Base-by-base conservation (phyloP, 2,888 invertebrate genomes). In the Glomeris marginata region DNA sequence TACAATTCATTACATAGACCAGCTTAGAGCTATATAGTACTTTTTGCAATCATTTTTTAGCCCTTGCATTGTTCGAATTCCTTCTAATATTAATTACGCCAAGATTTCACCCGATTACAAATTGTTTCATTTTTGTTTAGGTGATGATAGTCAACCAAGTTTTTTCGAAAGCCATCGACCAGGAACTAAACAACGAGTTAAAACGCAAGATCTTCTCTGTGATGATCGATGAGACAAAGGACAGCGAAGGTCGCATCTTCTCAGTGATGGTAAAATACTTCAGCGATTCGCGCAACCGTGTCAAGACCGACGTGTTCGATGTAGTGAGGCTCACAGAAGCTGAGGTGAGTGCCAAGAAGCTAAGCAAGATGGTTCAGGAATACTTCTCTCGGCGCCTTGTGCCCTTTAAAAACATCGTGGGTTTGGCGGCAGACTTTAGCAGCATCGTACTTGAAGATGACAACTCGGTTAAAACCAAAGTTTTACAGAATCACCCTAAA, bases 121-220 rank as follows among this genome's bases (percentile, higher is more conserved):
- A 5, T 3, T 8, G 28, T 28, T 5, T 28, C 8, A 28, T 8
- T 28, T 28, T 28, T 28, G 28, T 28, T 28, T 28, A 28, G 28
- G 28, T 28, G 28, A 28, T 28, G 28, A 8, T 28, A 28, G 28
- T 28, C 4, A 28, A 28, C 28, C 28, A 28, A 8, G 49, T 49
- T 10, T 18, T 49, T 4, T 28, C 45, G 13, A 44, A 28, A 13
- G 35, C 49, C 13, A 28, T 49, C 8, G 22, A 49, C 6, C 37
- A 49, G 21, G 49, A 49, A n/a, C 21, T 49, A 35, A 45, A 49
- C 37, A 45, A 49, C 37, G 45, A 45, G 2, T 45, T 49, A 3
- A 21, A 38, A 22, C 36, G 38, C 36, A 44, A 36, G 28, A n/a
- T 18, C 15, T 49, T 45, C 28, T 49, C 49, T 13, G 15, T 49